Base-by-base conservation (phyloP, 2,113 vertebrate genomes). In the Triplophysa siluroides region DNA sequence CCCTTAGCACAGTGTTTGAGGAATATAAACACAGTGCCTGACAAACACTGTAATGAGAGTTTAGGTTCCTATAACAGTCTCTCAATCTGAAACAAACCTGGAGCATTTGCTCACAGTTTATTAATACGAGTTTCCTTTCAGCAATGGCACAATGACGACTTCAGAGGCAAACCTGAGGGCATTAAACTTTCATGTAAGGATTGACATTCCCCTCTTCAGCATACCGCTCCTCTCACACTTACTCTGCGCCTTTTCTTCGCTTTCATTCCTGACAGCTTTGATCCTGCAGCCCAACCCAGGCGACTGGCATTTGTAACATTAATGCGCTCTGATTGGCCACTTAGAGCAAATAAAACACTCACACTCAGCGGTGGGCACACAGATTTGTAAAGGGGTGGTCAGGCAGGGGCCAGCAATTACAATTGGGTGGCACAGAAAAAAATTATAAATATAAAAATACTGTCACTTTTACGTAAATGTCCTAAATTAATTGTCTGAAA, bases 131-230 rank as follows among this genome's bases (percentile, higher is more conserved):
- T 80, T 76, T 74, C 58, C 73, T 75, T 72, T 80, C 71, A 65
- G 52, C 61, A 56, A 75, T 24, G 33, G 75, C 74, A 72, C 80
- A 82, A 86, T 80, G 63, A 74, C 38, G 81, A 79, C 76, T 67
- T 79, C 47, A 84, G 62, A 73, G 58, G 76, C 81, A 77, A 85
- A 85, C 82, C 82, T 83, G 75, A 70, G 71, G 72, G 56, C 41
- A 85, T 83, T 76, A 79, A 70, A 83, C 64, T 82, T 85, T 85
- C 61, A 88, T 85, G 82, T 56, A 78, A 80, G 70, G 76, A 67
- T 58, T 84, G 26, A 82, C 52, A 81, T 84, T 76, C 50, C 54
- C 76, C 54, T 11, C 71, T 80, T 16, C 61, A 58, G 45, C 61
- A 33, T 56, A 29, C 43, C 29, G 29, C 45, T 74, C 43, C 60